Percentiles rank a stretch among this genome's conserved stretches.
Conservation (phyloP, 2,888 invertebrate genomes). For the Branchellion lobata region DNA sequence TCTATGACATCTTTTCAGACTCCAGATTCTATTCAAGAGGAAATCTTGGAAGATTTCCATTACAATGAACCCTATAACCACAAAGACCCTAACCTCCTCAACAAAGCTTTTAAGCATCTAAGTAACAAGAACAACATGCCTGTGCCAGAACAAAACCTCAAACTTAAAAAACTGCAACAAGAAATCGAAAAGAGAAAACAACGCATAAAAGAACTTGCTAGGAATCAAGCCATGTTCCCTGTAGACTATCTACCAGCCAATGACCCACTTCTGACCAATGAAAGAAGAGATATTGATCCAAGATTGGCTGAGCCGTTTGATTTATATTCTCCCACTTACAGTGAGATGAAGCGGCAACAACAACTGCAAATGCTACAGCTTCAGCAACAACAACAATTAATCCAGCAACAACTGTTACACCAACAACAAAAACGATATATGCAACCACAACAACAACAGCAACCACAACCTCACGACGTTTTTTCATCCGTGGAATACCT, state of each 20-base stretch:
- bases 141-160: not conserved
- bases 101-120: not conserved
- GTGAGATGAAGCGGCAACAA: not conserved
- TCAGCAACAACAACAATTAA: not conserved
- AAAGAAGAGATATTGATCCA: not conserved
- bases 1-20: not conserved
- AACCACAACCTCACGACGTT: slow-evolving; percentile 15
- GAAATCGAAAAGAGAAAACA: slow-evolving; percentile 5
- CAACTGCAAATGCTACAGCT: no score
- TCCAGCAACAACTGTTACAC: not conserved
- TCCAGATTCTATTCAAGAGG: not conserved
- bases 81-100: not conserved
- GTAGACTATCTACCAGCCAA: slow-evolving; percentile 13
- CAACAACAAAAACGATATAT: not conserved
- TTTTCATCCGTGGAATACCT: slow-evolving; percentile 43
- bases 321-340: not conserved
- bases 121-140: no score
- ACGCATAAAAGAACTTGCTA: not conserved
- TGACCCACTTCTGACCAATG: not conserved
- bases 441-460: not conserved
- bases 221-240: slow-evolving; percentile 11
- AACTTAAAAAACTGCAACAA: not conserved
- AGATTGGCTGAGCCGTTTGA: slow-evolving; percentile 7
- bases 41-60: not conserved
- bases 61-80: not conserved